Base-by-base conservation (phyloP, 2,113 vertebrate species). In the Sitta europaea region DNA sequence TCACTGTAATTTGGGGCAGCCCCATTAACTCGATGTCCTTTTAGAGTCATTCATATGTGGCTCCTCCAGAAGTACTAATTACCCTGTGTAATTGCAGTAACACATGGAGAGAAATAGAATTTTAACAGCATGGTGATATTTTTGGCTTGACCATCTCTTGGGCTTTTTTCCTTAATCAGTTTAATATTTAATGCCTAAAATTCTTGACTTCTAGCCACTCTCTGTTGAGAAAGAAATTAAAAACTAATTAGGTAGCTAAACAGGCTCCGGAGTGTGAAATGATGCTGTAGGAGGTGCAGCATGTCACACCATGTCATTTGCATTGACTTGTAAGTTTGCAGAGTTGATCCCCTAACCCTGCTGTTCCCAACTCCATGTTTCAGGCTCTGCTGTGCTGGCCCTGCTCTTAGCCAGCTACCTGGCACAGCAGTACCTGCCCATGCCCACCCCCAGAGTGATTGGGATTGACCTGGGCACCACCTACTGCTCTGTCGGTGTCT, bases 391-490 rank as follows among this genome's bases (percentile, higher is more conserved):
- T 38, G 97, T 99, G 70, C 96, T 99, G 96, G 98, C 98, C 53
- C 98, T 99, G 33, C 97, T 99, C 31, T 96, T 99, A 89, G 99
- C 99, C 45, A 99, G 99, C 27, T 99, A 99, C 79, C 96, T 99
- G 89, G 99, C 99, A 13, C 99, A 99, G 95, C 99, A 99, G 89
- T 99, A 99, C 83, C 94, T 99, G 40, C 99, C 99, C 2, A 97
- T 99, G 86, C 99, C 99, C 5, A 99, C 98, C 11, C 99, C 99
- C 2, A 98, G 96, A 94, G 98, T 99, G 17, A 98, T 99, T n/a
- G 99, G 99, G 25, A 96, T 99, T 91, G 99, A 99, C 85, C 98
- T 99, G 42, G 99, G 99, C 36, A 99, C 99, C 16, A 99, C 99
- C 4, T 99, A 99, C 94, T 99, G 99, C 96, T 99, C 99, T 0